phyloP scores from a whole-genome alignment of 2,888 invertebrate species.

The Drosophila cognata region DNA sequence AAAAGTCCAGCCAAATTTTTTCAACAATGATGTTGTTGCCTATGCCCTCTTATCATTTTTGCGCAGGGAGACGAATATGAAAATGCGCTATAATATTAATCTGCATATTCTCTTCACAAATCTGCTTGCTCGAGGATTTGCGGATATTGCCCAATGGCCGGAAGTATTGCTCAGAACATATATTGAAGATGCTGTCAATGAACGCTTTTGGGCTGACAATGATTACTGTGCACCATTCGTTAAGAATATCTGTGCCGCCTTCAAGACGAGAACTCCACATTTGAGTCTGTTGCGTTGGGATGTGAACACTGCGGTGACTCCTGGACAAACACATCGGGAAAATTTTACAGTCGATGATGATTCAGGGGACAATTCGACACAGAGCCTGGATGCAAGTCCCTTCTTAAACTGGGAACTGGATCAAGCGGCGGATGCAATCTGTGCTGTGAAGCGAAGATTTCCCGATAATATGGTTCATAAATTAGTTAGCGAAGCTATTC shows the following conservation, averaged over 20 bases:
- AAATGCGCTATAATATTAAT: conserved; percentile 92
- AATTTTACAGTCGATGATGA: conserved; percentile 86
- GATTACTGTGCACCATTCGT: conserved; percentile 95
- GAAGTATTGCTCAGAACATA: conserved; percentile 96
- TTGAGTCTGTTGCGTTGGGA: conserved; percentile 75
- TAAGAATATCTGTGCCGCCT: conserved; percentile 91
- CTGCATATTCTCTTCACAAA: conserved; percentile 94
- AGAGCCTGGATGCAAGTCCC: conserved; percentile 85
- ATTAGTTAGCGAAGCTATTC: conserved; percentile 93
- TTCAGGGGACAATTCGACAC: conserved; percentile 83
- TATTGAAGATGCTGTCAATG: conserved; percentile 97
- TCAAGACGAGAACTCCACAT: conserved; percentile 83
- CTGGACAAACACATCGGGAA: conserved; percentile 58
- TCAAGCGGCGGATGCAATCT: conserved; percentile 85
- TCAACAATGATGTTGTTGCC: conserved; percentile 90
- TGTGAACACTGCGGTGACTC: conserved; percentile 57
- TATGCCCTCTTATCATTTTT: conserved; percentile 93
- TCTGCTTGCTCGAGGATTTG: conserved; percentile 92
- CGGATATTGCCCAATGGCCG: conserved; percentile 95
- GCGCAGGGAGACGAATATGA: conserved; percentile 91
- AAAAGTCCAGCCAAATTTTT: conserved; percentile 91
- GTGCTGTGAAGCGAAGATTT: conserved; percentile 87
- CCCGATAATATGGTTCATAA: conserved; percentile 87
- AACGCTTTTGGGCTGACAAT: conserved; percentile 97
- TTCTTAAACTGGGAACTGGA: conserved; percentile 79